Conservation (phyloP, 2,797 vertebrate genomes). For the Pempheris klunzingeri region DNA sequence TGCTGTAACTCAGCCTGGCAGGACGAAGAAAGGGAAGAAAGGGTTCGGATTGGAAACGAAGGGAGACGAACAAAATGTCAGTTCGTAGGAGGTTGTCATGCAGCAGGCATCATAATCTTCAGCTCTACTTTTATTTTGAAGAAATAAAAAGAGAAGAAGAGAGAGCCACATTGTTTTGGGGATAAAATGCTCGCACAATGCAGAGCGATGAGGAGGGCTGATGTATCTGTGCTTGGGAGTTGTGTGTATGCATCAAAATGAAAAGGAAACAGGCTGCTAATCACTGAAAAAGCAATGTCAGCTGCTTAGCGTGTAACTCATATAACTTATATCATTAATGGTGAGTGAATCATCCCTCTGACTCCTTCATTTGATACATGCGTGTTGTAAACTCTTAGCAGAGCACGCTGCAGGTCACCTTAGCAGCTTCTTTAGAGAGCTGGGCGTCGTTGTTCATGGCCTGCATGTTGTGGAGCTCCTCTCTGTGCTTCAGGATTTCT, state of each 20-base stretch:
- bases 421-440: conserved; percentile 83
- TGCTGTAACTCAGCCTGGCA: conserved; percentile 86
- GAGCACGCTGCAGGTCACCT: conserved; percentile 77
- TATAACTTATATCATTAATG: neutral
- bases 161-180: neutral
- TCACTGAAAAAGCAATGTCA: neutral
- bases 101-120: neutral
- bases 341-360: neutral
- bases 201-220: neutral
- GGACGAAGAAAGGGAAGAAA: neutral
- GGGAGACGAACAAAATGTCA: too few species aligned
- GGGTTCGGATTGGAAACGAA: neutral
- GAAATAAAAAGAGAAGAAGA: neutral
- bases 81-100: neutral
- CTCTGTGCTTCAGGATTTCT: conserved; percentile 82
- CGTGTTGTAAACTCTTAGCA: neutral
- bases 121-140: neutral
- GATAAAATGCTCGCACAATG: neutral
- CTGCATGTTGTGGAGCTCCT: conserved; percentile 85
- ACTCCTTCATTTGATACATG: neutral
- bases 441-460: conserved; percentile 83
- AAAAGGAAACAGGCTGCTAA: neutral
- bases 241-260: neutral
- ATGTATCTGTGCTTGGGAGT: neutral
- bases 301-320: neutral